phyloP scores from a whole-genome alignment of 2,113 vertebrate genomes.

The Oncorhynchus tshawytscha region DNA sequence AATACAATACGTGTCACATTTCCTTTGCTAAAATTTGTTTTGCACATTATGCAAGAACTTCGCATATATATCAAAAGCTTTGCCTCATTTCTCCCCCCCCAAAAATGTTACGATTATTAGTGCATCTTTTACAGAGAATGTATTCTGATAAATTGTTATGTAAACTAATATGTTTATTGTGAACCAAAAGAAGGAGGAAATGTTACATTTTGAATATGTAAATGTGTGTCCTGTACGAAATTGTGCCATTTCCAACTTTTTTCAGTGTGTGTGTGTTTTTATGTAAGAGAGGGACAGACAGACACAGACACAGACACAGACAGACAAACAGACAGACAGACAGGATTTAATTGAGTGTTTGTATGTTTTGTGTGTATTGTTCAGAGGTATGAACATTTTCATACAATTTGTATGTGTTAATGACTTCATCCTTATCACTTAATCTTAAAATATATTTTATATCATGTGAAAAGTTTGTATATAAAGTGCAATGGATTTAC shows the following conservation, averaged over 20 bases:
- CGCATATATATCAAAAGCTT: slow-evolving; percentile 12
- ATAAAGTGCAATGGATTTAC: slow-evolving; percentile 54
- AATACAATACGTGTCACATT: not conserved
- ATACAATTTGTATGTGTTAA: slow-evolving; percentile 14
- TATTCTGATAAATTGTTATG: slow-evolving; percentile 39
- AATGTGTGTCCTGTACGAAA: slow-evolving; percentile 58
- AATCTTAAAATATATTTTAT: slow-evolving; percentile 59
- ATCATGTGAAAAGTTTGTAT: slow-evolving; percentile 56
- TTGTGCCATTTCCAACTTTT: slow-evolving; percentile 50
- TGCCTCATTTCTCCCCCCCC: not conserved
- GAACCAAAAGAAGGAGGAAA: slow-evolving; percentile 37
- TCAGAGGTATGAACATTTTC: slow-evolving; percentile 25
- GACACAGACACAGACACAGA: too few species aligned
- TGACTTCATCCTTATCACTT: slow-evolving; percentile 35
- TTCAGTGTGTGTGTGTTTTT: slow-evolving; percentile 9
- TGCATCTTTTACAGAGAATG: slow-evolving; percentile 58
- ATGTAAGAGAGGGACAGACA: slow-evolving; percentile 30
- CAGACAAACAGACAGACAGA: too few species aligned
- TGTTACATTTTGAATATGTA: slow-evolving; percentile 45
- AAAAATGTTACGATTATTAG: slow-evolving; percentile 16
- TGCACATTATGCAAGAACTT: slow-evolving; percentile 36
- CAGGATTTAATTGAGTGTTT: not conserved
- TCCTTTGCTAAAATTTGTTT: not conserved
- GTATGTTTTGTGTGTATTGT: slow-evolving; percentile 15
- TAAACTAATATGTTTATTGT: slow-evolving; percentile 23